These are phyloP conservation scores for Rhamnusium bicolor DNA, from an alignment of 2,888 invertebrate species.

Conservation along the genomic window DNA sequence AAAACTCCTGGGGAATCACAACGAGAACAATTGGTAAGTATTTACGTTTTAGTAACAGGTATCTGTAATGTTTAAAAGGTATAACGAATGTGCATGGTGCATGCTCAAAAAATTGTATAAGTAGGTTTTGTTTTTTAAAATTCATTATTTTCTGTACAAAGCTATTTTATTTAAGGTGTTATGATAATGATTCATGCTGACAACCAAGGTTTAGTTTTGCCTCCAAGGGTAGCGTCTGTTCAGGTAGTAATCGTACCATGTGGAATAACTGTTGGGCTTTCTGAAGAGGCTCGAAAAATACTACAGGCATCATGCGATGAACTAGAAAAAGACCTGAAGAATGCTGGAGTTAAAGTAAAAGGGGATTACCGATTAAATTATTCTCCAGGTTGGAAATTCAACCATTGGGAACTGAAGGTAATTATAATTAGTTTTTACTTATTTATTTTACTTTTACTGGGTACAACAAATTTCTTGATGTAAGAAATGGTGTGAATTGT, in stretches of 20 bases:
- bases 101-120: no score
- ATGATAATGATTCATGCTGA: conserved; percentile 97
- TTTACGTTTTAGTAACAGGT: neutral
- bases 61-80: no score
- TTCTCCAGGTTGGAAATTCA: conserved; percentile 99
- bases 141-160: no score
- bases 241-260: conserved; percentile 96
- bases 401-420: conserved; percentile 96
- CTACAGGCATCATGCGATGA: conserved; percentile 81
- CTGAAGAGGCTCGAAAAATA: conserved; percentile 79
- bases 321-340: conserved; percentile 78
- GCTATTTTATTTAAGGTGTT: conserved; percentile 76
- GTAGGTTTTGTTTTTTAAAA: neutral
- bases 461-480: no score
- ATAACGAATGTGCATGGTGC: no score
- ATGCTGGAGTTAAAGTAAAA: conserved; percentile 81
- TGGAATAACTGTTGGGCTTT: conserved; percentile 90
- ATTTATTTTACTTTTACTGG: no score
- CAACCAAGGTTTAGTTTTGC: conserved; percentile 95
- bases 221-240: conserved; percentile 90
- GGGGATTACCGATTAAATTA: conserved; percentile 95
- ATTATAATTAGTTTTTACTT: conserved; percentile 58
- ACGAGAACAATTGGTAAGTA: conserved; percentile 91
- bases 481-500: no score
- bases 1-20: conserved; percentile 99